A percentile compares a stretch with the other conserved stretches of the same genome.
phyloP scores from a whole-genome alignment of 2,113 vertebrate genomes.

The Oriolus oriolus region DNA sequence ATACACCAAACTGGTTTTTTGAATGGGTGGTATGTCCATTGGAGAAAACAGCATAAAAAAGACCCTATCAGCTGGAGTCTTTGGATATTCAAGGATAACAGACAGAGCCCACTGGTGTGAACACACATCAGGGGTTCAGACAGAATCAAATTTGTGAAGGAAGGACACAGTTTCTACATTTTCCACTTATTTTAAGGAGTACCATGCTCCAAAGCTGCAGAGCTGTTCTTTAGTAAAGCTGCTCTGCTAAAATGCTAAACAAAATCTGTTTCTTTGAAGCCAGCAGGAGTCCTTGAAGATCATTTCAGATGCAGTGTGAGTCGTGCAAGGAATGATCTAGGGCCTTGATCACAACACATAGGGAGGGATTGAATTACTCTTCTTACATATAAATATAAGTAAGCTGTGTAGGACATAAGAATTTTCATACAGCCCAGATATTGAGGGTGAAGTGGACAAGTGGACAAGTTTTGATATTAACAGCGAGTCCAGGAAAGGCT shows the following conservation, averaged over 20 bases:
- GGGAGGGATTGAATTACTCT: constrained; percentile 14
- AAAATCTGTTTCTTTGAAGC: constrained; percentile 68
- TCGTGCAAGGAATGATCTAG: constrained; percentile 43
- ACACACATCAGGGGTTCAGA: constrained; percentile 38
- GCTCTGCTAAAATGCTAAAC: constrained; percentile 66
- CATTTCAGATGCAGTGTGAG: constrained; percentile 56
- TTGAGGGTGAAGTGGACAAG: neutral
- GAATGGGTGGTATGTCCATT: neutral
- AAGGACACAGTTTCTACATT: constrained; percentile 57
- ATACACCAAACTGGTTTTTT: neutral
- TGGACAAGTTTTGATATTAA: neutral
- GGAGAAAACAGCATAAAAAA: neutral
- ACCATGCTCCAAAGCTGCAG: constrained; percentile 43
- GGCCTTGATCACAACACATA: constrained; percentile 44
- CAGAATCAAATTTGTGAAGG: constrained; percentile 25
- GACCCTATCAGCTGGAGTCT: neutral
- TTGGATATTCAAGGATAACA: neutral
- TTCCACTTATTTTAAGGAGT: constrained; percentile 40
- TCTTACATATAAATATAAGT: constrained; percentile 13
- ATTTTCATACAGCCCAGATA: neutral
- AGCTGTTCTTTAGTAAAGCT: constrained; percentile 62
- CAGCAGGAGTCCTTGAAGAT: constrained; percentile 61
- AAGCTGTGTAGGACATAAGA: neutral
- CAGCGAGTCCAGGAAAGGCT: neutral
- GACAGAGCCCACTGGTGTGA: constrained; percentile 9